Conservation (phyloP, 2,113 vertebrate genomes). For the Pedetes capensis region DNA sequence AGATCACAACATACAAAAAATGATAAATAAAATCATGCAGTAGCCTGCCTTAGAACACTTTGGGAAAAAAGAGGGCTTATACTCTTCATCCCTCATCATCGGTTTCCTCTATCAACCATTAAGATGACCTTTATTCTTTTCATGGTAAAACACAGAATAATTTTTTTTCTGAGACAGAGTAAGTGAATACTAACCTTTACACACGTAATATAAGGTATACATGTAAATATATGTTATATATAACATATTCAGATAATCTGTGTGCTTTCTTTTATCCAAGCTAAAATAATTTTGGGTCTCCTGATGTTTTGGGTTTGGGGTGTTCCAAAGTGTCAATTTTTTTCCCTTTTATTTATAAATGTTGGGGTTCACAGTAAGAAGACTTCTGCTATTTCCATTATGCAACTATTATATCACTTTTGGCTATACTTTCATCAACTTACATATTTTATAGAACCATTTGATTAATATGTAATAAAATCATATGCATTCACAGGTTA, state of each 20-base stretch:
- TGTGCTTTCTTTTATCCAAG: background rate
- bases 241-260: background rate
- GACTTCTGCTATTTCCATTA: too few species aligned
- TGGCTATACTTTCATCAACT: too few species aligned
- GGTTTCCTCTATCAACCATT: background rate
- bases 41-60: background rate
- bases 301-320: background rate
- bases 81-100: background rate
- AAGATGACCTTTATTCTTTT: background rate
- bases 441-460: too few species aligned
- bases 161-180: background rate
- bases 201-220: background rate
- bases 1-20: background rate
- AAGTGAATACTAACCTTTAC: background rate
- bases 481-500: too few species aligned
- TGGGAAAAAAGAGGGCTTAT: background rate
- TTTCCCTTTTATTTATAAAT: too few species aligned
- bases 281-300: background rate
- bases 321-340: background rate
- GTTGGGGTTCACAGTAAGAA: too few species aligned
- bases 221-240: background rate
- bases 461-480: too few species aligned
- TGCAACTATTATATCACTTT: too few species aligned
- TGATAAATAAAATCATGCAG: background rate
- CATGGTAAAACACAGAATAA: background rate